These are phyloP conservation scores for Spondyliosoma cantharus DNA, from an alignment of 2,797 vertebrate genomes.

Conservation along the genomic window DNA sequence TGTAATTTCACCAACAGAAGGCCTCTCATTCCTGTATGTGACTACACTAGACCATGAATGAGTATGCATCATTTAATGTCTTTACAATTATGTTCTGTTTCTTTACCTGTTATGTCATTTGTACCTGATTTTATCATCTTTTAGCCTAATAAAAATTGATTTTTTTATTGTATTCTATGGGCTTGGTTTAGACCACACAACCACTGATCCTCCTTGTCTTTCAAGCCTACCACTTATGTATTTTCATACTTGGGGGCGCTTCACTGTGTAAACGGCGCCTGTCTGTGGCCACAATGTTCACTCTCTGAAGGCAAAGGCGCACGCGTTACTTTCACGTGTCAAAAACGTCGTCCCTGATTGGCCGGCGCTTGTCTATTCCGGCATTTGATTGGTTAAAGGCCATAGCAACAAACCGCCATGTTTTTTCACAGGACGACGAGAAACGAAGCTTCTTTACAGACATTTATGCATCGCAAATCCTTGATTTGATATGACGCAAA, in stretches of 20 bases:
- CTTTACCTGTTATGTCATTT: neutral
- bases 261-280: neutral
- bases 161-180: neutral
- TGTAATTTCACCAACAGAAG: neutral
- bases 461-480: conserved; percentile 29
- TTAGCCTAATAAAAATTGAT: too few relatives aligned
- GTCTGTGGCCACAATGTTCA: neutral
- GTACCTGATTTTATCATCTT: too few relatives aligned
- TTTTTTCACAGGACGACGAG: conserved; percentile 72
- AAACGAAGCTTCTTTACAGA: conserved; percentile 67
- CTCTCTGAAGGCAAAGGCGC: conserved; percentile 19
- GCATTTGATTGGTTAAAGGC: conserved; percentile 77
- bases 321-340: conserved; percentile 78
- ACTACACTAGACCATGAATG: neutral
- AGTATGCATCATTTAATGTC: too few relatives aligned
- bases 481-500: neutral
- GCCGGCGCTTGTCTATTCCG: conserved; percentile 69
- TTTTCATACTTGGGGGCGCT: too few relatives aligned
- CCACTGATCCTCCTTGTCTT: neutral
- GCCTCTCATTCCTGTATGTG: neutral
- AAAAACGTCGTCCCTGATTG: conserved; percentile 83
- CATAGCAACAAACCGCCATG: conserved; percentile 86
- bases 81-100: neutral
- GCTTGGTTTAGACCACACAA: neutral
- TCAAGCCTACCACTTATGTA: neutral